These are phyloP conservation scores for Heliconius congener DNA, from an alignment of 1,140 invertebrate genomes.

Conservation along the genomic window DNA sequence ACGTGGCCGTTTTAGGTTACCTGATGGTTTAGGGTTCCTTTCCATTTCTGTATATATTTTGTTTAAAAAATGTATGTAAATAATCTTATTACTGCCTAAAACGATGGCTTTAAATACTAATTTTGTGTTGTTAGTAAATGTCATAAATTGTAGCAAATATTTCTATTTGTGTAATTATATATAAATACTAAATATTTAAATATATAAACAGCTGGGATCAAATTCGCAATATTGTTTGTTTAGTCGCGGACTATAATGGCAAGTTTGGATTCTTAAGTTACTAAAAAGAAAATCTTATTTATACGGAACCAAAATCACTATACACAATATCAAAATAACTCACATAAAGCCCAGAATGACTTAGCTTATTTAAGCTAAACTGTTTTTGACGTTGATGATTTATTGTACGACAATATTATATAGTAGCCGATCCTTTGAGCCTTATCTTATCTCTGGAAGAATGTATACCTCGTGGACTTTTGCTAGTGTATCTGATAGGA, in stretches of 20 bases:
- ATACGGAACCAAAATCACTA: slow-evolving; percentile 34
- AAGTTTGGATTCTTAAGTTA: no score
- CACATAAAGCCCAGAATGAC: slow-evolving; percentile 40
- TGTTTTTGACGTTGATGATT: slow-evolving; percentile 55
- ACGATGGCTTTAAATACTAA: no score
- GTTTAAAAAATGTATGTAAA: no score
- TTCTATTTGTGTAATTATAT: no score
- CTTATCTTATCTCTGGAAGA: slow-evolving; percentile 8
- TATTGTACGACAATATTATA: slow-evolving; percentile 49
- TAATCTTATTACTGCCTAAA: no score
- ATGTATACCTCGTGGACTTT: background rate
- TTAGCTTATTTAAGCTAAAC: slow-evolving; percentile 45
- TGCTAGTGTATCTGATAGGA: background rate
- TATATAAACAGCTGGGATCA: no score
- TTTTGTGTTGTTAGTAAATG: no score
- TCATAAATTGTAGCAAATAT: no score
- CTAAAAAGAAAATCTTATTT: background rate
- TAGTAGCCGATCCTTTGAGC: slow-evolving; percentile 33
- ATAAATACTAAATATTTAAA: no score
- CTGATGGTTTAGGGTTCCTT: slow-evolving; percentile 1
- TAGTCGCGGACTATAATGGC: no score
- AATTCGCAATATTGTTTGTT: no score
- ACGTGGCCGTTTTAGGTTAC: slow-evolving; percentile 12
- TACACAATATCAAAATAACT: slow-evolving; percentile 10
- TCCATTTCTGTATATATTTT: background rate